phyloP scores from a whole-genome alignment of 2,797 vertebrate genomes.

The Ispidina picta region DNA sequence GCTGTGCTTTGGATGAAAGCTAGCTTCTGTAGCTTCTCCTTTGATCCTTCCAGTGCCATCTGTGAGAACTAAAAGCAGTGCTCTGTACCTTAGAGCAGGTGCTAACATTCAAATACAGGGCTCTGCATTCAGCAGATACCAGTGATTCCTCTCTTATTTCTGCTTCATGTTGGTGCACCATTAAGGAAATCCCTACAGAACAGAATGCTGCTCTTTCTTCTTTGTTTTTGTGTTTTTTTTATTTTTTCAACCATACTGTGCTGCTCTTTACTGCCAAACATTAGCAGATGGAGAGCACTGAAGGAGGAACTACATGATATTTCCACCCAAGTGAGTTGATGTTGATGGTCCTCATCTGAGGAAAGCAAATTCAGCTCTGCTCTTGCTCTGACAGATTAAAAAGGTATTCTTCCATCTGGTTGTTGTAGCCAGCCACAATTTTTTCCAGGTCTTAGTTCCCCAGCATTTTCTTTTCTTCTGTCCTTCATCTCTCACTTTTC shows the following conservation, averaged over 20 bases:
- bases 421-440: neutral
- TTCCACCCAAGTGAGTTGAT: neutral
- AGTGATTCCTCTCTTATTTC: neutral
- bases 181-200: neutral
- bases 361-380: neutral
- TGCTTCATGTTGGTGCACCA: conserved; percentile 4
- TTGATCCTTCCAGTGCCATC: conserved; percentile 1
- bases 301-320: neutral
- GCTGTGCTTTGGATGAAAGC: conserved; percentile 14
- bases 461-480: neutral
- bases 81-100: conserved; percentile 30
- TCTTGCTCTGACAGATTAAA: neutral
- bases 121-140: neutral
- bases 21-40: neutral
- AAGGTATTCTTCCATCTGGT: neutral
- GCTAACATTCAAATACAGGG: conserved; percentile 24
- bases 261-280: neutral
- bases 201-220: neutral
- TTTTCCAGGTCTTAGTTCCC: neutral
- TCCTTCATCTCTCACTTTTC: neutral
- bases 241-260: neutral
- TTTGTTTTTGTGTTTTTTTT: neutral
- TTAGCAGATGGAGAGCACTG: neutral
- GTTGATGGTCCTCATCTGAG: neutral
- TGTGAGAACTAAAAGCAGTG: neutral